Percentiles rank a stretch among this genome's conserved stretches.
These are phyloP conservation scores for Haliclona indistincta DNA, from an alignment of 37 sponge, comb jelly and placozoan genomes.

Conservation along the genomic window DNA sequence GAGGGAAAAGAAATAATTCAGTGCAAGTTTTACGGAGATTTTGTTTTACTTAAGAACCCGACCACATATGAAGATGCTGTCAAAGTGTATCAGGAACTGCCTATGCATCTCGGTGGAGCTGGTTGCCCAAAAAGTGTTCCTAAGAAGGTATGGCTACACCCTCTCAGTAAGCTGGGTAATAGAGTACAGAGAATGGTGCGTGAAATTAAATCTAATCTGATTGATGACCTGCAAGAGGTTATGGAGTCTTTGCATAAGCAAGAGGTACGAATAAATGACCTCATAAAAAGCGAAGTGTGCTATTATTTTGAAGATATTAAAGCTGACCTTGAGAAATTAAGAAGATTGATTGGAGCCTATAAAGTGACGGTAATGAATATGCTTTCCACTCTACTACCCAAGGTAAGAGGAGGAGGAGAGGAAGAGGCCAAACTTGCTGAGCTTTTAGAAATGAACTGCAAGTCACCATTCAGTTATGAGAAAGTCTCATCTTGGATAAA, in stretches of 20 bases:
- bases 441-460: not conserved
- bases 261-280: conserved; percentile 17
- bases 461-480: conserved; percentile 26
- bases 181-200: conserved; percentile 11
- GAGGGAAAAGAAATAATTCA: conserved; percentile 8
- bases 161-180: conserved; percentile 16
- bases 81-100: conserved; percentile 20
- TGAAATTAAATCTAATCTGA: conserved; percentile 10
- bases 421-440: conserved; percentile 29
- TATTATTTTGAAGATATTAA: not conserved
- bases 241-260: conserved; percentile 10
- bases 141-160: conserved; percentile 30
- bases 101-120: not conserved
- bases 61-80: conserved; percentile 32
- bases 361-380: conserved; percentile 5
- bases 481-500: not conserved
- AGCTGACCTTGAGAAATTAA: conserved; percentile 2
- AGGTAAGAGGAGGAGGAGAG: conserved; percentile 14
- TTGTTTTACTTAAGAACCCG: conserved; percentile 14
- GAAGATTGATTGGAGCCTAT: not conserved
- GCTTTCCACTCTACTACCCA: conserved; percentile 12
- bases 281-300: conserved; percentile 10
- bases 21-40: conserved; percentile 42
- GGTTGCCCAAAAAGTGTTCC: no score
- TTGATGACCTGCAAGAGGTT: conserved; percentile 12